These are phyloP conservation scores for Ardeotis arabs DNA, from an alignment of 2,113 vertebrate genomes.

Conservation along the genomic window DNA sequence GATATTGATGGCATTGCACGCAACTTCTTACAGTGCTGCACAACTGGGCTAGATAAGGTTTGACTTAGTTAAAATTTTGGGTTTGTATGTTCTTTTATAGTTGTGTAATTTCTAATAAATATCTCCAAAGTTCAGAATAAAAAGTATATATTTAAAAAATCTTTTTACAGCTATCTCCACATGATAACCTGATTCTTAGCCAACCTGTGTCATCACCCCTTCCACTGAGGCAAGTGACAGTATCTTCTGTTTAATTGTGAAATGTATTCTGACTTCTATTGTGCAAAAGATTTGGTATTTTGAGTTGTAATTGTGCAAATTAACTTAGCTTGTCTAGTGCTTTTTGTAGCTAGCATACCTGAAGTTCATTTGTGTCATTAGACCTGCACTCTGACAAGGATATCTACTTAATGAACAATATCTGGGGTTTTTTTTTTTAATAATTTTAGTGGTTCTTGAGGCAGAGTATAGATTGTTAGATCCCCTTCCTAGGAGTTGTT, in stretches of 20 bases:
- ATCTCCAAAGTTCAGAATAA: background rate
- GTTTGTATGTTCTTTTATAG: background rate
- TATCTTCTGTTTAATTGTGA: background rate
- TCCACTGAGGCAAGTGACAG: conserved; percentile 87
- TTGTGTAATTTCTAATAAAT: background rate
- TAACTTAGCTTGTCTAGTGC: background rate
- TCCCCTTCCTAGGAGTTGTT: background rate
- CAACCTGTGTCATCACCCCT: conserved; percentile 97
- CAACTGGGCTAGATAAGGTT: background rate
- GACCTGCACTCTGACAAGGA: background rate
- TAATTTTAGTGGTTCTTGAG: background rate
- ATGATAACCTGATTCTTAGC: conserved; percentile 96
- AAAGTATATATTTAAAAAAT: background rate
- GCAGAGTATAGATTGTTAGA: background rate
- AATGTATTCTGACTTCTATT: background rate
- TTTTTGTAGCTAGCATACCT: background rate
- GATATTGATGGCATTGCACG: background rate
- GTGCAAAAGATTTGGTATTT: background rate
- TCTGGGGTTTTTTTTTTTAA: background rate
- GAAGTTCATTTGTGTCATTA: background rate
- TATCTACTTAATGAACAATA: background rate
- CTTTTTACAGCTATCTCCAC: conserved; percentile 88
- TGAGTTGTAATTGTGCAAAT: background rate
- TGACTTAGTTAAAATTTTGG: background rate
- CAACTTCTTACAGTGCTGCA: background rate